A percentile compares a stretch with the other conserved stretches of the same genome.
phyloP scores from a whole-genome alignment of 1,140 invertebrate species.

The Hypothenemus hampei region DNA sequence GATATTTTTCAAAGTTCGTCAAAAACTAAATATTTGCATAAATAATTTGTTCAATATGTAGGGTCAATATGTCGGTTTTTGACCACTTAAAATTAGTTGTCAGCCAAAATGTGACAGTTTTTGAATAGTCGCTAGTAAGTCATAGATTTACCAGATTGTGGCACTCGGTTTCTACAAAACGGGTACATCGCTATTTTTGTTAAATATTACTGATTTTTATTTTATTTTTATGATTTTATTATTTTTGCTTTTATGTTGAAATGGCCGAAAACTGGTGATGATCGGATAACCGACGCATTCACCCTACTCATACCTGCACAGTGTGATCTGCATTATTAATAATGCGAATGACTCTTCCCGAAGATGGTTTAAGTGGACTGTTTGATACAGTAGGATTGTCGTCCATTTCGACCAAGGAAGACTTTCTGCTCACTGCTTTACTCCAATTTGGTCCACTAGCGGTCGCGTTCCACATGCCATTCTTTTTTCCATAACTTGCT shows the following conservation, averaged over 20 bases:
- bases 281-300: too few species aligned
- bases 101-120: too few species aligned
- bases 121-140: too few species aligned
- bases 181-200: too few species aligned
- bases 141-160: too few species aligned
- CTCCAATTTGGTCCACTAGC: constrained; percentile 54
- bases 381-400: constrained; percentile 56
- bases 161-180: too few species aligned
- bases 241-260: too few species aligned
- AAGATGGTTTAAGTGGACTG: constrained; percentile 66
- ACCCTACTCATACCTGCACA: constrained; percentile 65
- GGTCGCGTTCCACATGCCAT: constrained; percentile 77
- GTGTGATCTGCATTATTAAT: constrained; percentile 89
- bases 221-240: not conserved
- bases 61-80: not conserved
- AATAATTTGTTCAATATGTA: not conserved
- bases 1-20: too few species aligned
- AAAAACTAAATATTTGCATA: too few species aligned
- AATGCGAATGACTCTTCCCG: constrained; percentile 81
- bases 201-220: too few species aligned
- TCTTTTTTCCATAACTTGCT: constrained; percentile 82
- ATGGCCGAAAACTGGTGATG: too few species aligned
- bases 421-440: constrained; percentile 63
- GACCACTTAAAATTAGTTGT: too few species aligned
- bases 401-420: constrained; percentile 66